Base-by-base conservation (phyloP, 2,888 invertebrate genomes). In the Pachycephus smyrnensis region DNA sequence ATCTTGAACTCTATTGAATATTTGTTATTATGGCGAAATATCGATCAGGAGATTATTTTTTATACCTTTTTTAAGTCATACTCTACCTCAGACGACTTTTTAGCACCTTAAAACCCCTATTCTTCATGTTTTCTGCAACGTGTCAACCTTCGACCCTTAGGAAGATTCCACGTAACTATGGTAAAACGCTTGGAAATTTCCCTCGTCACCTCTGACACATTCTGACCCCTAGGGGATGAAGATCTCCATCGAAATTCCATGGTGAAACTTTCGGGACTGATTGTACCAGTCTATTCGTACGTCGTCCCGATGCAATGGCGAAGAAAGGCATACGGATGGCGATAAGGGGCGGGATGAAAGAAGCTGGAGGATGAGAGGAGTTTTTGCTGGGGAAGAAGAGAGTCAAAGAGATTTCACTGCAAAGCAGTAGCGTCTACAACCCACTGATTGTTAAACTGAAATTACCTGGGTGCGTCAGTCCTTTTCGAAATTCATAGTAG, bases 331-430 rank as follows among this genome's bases (percentile, higher is more conserved):
- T 23, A 31, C 71, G 71, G 33, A 33, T 33, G 31, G 71, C 23
- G 85, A 86, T 84, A 87, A 88, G 84, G 82, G 82, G 84, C 82
- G 82, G 87, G 86, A 86, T 87, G 86, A 88, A 88, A 89, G 87
- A 84, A 86, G 75, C 77, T 79, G 79, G 76, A 78, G 76, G 68
- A 77, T 36, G 69, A 74, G 31, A 68, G 76, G 76, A 77, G 79
- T 75, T 76, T 80, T 81, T 76, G 76, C 78, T 75, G 73, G 55
- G 74, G 33, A 75, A 40, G n/a, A 40, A 55, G 73, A 75, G 76
- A 71, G 75, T 76, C 83, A 83, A 81, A 83, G 77, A 37, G 77
- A 79, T 55, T 9, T 55, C 9, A 0, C 23, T 9, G 9, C 6
- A 55, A 23, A 55, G 55, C 55, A 55, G 55, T 23, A 23, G 55